Base-by-base conservation (phyloP, 2,888 invertebrate genomes). In the Apotomis turbidana region DNA sequence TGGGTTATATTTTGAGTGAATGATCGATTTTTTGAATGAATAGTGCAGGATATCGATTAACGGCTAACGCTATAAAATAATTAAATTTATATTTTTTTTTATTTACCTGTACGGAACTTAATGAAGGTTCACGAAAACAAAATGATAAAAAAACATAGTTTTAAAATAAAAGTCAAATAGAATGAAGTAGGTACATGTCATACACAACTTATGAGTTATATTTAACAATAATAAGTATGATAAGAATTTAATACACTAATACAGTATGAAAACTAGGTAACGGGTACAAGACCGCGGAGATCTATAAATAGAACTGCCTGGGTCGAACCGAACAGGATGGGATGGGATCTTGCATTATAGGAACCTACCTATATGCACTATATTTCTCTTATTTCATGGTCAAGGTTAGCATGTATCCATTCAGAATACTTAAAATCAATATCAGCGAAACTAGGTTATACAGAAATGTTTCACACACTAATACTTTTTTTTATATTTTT, bases 31-130 rank as follows among this genome's bases (percentile, higher is more conserved):
- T 59, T 13, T 13, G 68, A 44, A 57, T 13, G 61, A 66, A 61
- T 68, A 68, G 57, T 71, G n/a, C 15, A 13, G 38, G 38, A 55
- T 61, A 71, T 71, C 67, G 66, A 67, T 71, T 62, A 4, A n/a
- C n/a, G n/a, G n/a, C n/a, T n/a, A n/a, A 1, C 8, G 8, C n/a
- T 13, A 10, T 6, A 15, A 54, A 15, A 60, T 15, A 60, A 12
- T 57, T 9, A 3, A 49, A 49, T 1, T 49, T 49, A 9, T 49
- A 9, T 49, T 9, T 41, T 6, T 6, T 41, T 41, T 41, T 3
- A 5, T 6, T 6, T 41, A 41, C 41, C 41, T 41, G 6, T 6
- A 6, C 6, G 6, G 27, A 41, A 41, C 5, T 41, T 41, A 6
- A 41, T 41, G 41, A 41, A 6, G 41, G 5, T 6, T 6, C 41